Conservation (phyloP, 2,888 invertebrate genomes). For the Oscheius myriophilus region DNA sequence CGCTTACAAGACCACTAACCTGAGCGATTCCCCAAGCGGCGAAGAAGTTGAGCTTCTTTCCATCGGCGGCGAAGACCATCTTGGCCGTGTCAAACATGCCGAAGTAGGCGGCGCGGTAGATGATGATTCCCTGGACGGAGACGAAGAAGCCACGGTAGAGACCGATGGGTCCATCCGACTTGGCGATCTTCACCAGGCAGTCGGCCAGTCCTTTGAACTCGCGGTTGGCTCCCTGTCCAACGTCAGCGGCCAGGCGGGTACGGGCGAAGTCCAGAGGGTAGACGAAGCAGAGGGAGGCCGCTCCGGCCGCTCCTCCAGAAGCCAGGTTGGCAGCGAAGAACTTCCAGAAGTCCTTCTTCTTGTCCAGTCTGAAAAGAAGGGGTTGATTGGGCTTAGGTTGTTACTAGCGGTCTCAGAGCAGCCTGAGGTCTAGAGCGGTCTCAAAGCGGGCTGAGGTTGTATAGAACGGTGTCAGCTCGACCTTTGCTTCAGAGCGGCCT, state of each 20-base stretch:
- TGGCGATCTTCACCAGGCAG: constrained; percentile 83
- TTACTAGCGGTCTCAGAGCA: too few species aligned
- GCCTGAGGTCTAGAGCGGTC: too few species aligned
- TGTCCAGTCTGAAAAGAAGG: constrained; percentile 77
- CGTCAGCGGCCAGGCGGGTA: constrained; percentile 87
- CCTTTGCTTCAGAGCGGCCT: too few species aligned
- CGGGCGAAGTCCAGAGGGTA: constrained; percentile 94
- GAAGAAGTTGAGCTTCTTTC: constrained; percentile 88
- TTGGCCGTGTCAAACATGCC: constrained; percentile 95
- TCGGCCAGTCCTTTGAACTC: constrained; percentile 90
- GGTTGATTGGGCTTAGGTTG: constrained; percentile 2
- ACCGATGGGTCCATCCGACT: constrained; percentile 83
- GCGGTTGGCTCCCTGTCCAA: constrained; percentile 84
- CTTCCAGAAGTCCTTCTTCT: constrained; percentile 87
- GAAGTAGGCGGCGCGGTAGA: constrained; percentile 93
- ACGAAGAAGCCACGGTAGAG: constrained; percentile 90
- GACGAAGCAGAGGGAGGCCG: constrained; percentile 90
- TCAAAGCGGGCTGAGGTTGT: too few species aligned
- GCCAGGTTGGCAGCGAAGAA: constrained; percentile 79
- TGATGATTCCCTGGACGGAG: constrained; percentile 87
- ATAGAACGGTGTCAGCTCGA: too few species aligned
- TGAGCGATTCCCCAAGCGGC: constrained; percentile 84
- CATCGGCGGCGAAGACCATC: constrained; percentile 86
- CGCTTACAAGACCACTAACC: too few species aligned
- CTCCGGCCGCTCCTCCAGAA: constrained; percentile 92